A percentile compares a stretch with the other conserved stretches of the same genome.
phyloP scores from a whole-genome alignment of 2,888 invertebrate species.

The Coleophora flavipennella region DNA sequence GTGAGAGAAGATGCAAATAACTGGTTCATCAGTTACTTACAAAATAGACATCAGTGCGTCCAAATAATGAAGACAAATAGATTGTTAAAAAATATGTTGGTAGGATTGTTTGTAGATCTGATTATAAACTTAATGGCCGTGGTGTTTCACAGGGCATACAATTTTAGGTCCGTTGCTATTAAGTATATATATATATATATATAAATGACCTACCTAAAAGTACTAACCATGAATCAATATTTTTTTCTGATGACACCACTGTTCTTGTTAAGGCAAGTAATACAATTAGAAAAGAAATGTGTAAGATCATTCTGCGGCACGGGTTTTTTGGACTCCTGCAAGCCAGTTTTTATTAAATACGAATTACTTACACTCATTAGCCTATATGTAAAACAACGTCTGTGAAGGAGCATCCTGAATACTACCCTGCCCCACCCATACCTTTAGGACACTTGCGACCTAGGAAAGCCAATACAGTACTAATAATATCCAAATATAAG shows the following conservation, averaged over 20 bases:
- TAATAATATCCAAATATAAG: too few relatives aligned
- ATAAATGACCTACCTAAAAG: constrained; percentile 9
- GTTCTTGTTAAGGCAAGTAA: neutral
- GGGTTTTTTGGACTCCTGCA: neutral
- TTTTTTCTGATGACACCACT: constrained; percentile 11
- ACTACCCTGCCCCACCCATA: too few relatives aligned
- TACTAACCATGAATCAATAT: constrained; percentile 1
- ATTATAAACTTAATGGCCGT: neutral
- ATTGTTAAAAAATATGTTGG: neutral
- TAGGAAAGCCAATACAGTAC: too few relatives aligned
- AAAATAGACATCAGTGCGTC: neutral
- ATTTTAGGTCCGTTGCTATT: constrained; percentile 11
- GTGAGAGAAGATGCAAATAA: neutral
- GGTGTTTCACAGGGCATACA: constrained; percentile 12
- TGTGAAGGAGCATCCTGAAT: too few relatives aligned
- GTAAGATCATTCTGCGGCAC: neutral
- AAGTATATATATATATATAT: constrained; percentile 7
- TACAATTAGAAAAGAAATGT: neutral
- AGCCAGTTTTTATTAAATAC: neutral
- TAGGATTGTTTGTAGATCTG: neutral
- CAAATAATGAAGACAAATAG: neutral
- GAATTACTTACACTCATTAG: too few relatives aligned
- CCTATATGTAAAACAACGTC: too few relatives aligned
- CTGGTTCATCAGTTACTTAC: neutral
- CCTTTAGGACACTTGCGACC: too few relatives aligned